Conservation (phyloP, 1,140 invertebrate species). For the Cephus cinctus region DNA sequence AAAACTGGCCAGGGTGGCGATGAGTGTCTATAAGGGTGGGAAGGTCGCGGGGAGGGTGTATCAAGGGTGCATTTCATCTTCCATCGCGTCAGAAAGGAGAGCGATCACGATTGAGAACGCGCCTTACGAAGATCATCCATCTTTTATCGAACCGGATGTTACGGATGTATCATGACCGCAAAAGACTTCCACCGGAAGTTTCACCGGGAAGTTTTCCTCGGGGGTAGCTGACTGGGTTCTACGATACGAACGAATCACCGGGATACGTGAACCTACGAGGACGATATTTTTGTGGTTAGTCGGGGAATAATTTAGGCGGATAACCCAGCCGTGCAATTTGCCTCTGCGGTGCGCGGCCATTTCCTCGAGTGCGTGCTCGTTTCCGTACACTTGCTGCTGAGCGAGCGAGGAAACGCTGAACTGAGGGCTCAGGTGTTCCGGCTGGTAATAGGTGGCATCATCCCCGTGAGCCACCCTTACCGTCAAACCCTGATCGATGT, state of each 20-base stretch:
- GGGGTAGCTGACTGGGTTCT: constrained; percentile 2
- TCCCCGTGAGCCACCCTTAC: constrained; percentile 21
- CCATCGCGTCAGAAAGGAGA: constrained; percentile 50
- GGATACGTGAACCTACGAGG: constrained; percentile 8
- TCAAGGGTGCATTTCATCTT: constrained; percentile 56
- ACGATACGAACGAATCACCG: constrained; percentile 23
- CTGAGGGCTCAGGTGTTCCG: constrained; percentile 43
- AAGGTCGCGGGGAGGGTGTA: constrained; percentile 33
- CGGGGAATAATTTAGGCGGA: constrained; percentile 50
- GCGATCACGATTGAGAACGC: too few species aligned
- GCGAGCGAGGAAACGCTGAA: constrained; percentile 7
- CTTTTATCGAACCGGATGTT: constrained; percentile 48
- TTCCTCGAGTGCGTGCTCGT: constrained; percentile 48
- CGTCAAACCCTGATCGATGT: constrained; percentile 51
- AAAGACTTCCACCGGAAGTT: too few species aligned
- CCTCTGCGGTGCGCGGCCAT: constrained; percentile 30
- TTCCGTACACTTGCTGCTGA: constrained; percentile 37
- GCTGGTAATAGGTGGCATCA: constrained; percentile 27
- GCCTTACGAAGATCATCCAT: constrained; percentile 53
- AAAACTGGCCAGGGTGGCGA: constrained; percentile 1
- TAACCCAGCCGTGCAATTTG: constrained; percentile 46
- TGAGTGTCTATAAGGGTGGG: constrained; percentile 20
- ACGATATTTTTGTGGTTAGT: constrained; percentile 52
- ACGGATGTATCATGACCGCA: too few species aligned
- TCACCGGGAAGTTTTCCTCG: neutral